A percentile compares a stretch with the other conserved stretches of the same genome.
These are phyloP conservation scores for Sminthurinus aureus DNA, from an alignment of 2,888 invertebrate genomes.

Conservation along the genomic window DNA sequence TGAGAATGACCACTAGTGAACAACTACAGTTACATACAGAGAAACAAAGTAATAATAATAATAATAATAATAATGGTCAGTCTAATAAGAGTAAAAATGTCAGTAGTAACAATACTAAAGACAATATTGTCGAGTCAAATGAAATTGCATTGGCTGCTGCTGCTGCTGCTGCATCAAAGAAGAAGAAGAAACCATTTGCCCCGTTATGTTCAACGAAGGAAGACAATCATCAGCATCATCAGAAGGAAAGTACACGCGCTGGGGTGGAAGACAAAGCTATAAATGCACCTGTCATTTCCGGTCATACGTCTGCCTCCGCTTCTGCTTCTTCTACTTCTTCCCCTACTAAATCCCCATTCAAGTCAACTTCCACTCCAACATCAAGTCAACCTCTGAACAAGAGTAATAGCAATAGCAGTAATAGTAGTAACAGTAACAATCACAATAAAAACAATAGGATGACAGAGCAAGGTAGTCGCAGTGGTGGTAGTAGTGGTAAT, in stretches of 20 bases:
- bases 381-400: slow-evolving; percentile 41
- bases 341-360: not conserved
- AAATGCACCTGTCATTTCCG: slow-evolving; percentile 27
- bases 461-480: not conserved
- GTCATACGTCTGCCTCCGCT: not conserved
- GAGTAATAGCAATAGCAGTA: slow-evolving; percentile 31
- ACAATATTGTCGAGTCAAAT: slow-evolving; percentile 13
- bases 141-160: slow-evolving; percentile 12
- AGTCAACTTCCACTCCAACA: slow-evolving; percentile 12
- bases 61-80: not conserved
- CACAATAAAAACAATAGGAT: slow-evolving; percentile 1
- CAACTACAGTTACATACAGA: slow-evolving; percentile 19
- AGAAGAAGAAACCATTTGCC: slow-evolving; percentile 41
- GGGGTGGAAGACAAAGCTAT: not conserved
- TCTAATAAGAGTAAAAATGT: not conserved
- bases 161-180: slow-evolving; percentile 19
- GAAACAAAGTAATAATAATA: slow-evolving; percentile 12
- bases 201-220: slow-evolving; percentile 51
- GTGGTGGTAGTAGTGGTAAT: slow-evolving; percentile 3
- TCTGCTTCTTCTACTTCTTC: not conserved
- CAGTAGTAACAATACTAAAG: not conserved
- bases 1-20: slow-evolving; percentile 24
- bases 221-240: slow-evolving; percentile 36
- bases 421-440: slow-evolving; percentile 22
- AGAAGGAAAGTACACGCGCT: slow-evolving; percentile 3